These are phyloP conservation scores for Polydrusus cervinus DNA, from an alignment of 2,888 invertebrate genomes.

Conservation along the genomic window DNA sequence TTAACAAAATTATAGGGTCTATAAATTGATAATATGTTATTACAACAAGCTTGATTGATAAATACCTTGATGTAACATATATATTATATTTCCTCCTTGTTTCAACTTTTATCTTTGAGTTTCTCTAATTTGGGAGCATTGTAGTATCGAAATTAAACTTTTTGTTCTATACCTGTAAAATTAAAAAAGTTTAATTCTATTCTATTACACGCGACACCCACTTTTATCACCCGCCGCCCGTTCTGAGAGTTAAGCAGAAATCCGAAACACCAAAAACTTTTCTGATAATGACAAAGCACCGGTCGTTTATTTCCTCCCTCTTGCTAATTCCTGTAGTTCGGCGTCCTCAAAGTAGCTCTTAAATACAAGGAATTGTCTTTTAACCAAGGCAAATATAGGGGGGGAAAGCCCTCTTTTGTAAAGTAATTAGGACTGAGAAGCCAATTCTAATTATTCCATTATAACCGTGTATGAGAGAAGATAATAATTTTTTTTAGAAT, in stretches of 20 bases:
- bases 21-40: too few relatives aligned
- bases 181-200: background rate
- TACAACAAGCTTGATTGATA: too few relatives aligned
- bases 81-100: too few relatives aligned
- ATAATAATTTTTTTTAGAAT: background rate
- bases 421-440: slow-evolving; percentile 9
- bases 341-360: slow-evolving; percentile 9
- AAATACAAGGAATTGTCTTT: slow-evolving; percentile 10
- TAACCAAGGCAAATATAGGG: slow-evolving; percentile 4
- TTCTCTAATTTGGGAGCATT: too few relatives aligned
- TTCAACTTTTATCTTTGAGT: too few relatives aligned
- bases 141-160: too few relatives aligned
- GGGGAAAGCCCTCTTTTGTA: background rate
- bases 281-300: background rate
- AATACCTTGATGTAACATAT: too few relatives aligned
- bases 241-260: background rate
- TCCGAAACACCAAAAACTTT: slow-evolving; percentile 7
- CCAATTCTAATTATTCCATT: slow-evolving; percentile 1
- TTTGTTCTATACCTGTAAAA: background rate
- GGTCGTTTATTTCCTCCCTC: background rate
- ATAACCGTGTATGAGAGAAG: background rate
- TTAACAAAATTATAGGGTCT: too few relatives aligned
- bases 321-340: background rate
- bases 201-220: background rate
- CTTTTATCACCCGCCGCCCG: background rate